Conservation (phyloP, 53 echinoderm and acorn worm species). For the Astropecten irregularis region DNA sequence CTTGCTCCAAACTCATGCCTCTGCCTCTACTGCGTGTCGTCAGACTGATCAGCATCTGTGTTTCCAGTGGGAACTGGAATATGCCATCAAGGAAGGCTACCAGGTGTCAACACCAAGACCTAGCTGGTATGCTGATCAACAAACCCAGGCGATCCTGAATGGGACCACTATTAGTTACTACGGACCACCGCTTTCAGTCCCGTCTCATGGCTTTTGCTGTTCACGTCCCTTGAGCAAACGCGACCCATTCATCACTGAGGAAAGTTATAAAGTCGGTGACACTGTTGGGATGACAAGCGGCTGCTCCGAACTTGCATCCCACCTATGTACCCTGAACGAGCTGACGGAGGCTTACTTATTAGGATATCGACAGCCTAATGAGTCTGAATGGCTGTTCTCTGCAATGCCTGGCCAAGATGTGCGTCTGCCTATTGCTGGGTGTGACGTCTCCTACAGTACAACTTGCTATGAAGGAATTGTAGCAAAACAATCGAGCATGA, state of each 20-base stretch:
- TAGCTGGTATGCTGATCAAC: slow-evolving; percentile 3
- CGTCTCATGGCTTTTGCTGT: slow-evolving; percentile 4
- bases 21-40: neutral
- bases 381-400: too few species aligned
- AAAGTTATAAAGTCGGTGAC: neutral
- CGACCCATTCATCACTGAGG: neutral
- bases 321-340: slow-evolving; percentile 20
- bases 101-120: neutral
- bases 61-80: neutral
- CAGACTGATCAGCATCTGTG: neutral
- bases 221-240: slow-evolving; percentile 1
- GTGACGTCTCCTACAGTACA: too few species aligned
- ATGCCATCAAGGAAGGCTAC: neutral
- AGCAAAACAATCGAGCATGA: too few species aligned
- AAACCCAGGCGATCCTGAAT: neutral
- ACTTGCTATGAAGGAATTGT: too few species aligned
- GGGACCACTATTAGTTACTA: slow-evolving; percentile 3
- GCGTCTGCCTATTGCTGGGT: too few species aligned
- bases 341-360: slow-evolving; percentile 9
- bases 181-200: neutral
- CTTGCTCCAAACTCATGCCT: neutral
- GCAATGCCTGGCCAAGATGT: too few species aligned
- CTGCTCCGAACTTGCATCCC: slow-evolving; percentile 6
- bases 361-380: too few species aligned
- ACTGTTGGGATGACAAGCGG: neutral